Evolutionary conservation across 1,140 invertebrate genomes (phyloP).

Genomic region (Idris sp.): DNA sequence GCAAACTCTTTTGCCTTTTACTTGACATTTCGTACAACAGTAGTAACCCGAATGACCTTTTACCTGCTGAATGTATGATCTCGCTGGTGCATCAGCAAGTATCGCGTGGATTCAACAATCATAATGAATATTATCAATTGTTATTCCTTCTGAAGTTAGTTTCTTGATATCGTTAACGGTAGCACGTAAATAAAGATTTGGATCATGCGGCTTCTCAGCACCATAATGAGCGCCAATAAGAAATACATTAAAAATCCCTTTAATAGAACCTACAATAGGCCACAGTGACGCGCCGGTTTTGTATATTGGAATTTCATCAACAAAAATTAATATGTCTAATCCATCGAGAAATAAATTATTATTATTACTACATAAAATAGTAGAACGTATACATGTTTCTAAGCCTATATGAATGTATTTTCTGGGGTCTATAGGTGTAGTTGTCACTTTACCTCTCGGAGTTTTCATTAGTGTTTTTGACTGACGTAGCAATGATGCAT

Average conservation of each 20-base stretch:
- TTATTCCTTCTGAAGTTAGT: background rate
- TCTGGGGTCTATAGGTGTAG: no score
- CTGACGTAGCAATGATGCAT: background rate
- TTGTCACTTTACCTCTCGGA: background rate
- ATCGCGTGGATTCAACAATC: constrained; percentile 1
- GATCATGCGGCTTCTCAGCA: no score
- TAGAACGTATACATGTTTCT: no score
- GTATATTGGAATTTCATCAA: no score
- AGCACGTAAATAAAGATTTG: background rate
- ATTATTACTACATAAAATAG: no score
- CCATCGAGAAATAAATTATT: no score
- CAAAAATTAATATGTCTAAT: no score
- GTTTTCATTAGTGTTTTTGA: constrained; percentile 3
- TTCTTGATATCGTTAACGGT: background rate
- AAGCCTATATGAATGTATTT: no score
- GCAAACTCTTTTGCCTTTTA: constrained; percentile 4
- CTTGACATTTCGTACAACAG: constrained; percentile 37
- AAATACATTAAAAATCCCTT: no score
- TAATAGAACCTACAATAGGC: no score
- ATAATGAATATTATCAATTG: background rate
- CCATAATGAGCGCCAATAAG: no score
- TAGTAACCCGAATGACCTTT: constrained; percentile 42
- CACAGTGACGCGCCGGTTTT: no score
- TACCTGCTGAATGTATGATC: constrained; percentile 18
- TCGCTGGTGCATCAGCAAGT: constrained; percentile 15